Base-by-base conservation (phyloP, 2,888 invertebrate species). In the Plagiodera versicolora region DNA sequence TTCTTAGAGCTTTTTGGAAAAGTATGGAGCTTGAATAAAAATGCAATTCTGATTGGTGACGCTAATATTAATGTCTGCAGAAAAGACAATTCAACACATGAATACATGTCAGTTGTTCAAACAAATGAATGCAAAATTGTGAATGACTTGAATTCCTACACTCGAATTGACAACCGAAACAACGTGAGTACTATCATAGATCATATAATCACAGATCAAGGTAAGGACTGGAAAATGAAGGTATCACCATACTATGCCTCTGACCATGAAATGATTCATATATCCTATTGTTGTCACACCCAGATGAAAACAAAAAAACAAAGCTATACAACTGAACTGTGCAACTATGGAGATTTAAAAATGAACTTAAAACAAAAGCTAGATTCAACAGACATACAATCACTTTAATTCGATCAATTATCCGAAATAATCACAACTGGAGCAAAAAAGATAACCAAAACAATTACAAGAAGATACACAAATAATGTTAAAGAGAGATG, bases 191-290 rank as follows among this genome's bases (percentile, higher is more conserved):
- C 47, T 32, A 56, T 47, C 19, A 56, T 56, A 19, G 56, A 56
- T 47, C 56, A 56, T 56, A 45, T 56, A 6, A 56, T 56, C 47
- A 48, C 48, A 24, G 48, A 56, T 30, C 56, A 45, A 20, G 30
- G 24, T 45, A 45, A n/a, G 45, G 45, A 45, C 45, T 45, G 45
- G n/a, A 48, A 45, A 48, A 44, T 56, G 30, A 56, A 56, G n/a
- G 28, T 48, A n/a, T 30, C 20, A n/a, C 45, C 44, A 16, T 45
- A 56, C 14, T 16, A 48, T 47, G 46, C 24, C n/a, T n/a, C n/a
- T n/a, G n/a, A n/a, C n/a, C n/a, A n/a, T n/a, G n/a, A n/a, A n/a
- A n/a, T n/a, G n/a, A n/a, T n/a, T n/a, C n/a, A n/a, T n/a, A n/a
- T n/a, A n/a, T n/a, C n/a, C n/a, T n/a, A n/a, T n/a, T n/a, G n/a